phyloP scores from a whole-genome alignment of 1,140 invertebrate species.

The Zaprionus africanus region DNA sequence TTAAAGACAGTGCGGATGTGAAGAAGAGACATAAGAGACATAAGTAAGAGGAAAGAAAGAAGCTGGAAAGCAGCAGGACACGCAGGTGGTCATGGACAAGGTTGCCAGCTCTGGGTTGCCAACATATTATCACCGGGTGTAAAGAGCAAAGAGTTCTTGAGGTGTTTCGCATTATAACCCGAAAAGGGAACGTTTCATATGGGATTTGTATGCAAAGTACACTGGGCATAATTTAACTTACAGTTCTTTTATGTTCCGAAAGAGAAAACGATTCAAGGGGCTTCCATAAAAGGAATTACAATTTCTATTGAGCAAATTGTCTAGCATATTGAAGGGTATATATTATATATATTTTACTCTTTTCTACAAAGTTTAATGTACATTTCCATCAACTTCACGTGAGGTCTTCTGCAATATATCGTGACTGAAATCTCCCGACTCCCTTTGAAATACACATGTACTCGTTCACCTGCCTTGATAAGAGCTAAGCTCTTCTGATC shows the following conservation, averaged over 20 bases:
- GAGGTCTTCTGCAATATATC: not conserved
- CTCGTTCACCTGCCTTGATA: conserved; percentile 40
- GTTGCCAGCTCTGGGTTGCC: not conserved
- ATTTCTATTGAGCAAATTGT: not conserved
- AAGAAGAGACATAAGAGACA: not conserved
- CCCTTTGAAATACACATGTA: not conserved
- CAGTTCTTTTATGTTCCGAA: not conserved
- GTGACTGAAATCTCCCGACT: not conserved
- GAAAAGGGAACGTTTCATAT: not conserved
- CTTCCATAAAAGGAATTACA: not conserved
- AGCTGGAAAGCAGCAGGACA: not conserved
- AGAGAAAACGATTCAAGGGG: not conserved
- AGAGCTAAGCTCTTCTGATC: conserved; percentile 72
- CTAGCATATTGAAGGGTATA: not conserved
- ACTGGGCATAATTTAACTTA: not conserved
- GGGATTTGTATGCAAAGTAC: conserved; percentile 13
- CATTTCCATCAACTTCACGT: no score
- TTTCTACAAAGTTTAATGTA: not conserved
- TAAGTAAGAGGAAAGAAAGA: not conserved
- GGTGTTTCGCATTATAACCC: conserved; percentile 23
- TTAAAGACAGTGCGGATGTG: conserved; percentile 19
- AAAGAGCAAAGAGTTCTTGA: conserved; percentile 34
- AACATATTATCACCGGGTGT: conserved; percentile 1
- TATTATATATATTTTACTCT: not conserved
- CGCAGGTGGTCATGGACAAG: not conserved